Base-by-base conservation (phyloP, 2,797 vertebrate species). In the Pteronotus mesoamericanus region DNA sequence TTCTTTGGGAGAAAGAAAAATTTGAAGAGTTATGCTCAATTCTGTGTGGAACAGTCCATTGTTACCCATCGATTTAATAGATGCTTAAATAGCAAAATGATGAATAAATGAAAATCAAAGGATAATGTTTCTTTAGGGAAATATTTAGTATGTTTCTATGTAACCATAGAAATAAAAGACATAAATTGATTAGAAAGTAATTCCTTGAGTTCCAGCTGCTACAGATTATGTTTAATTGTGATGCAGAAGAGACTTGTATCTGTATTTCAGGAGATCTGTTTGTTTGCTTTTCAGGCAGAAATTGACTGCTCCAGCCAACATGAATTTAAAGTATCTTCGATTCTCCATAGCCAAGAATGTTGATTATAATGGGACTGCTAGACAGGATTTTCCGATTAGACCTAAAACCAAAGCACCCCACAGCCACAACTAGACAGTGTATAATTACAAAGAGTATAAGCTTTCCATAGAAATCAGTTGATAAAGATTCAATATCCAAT, bases 211-310 rank as follows among this genome's bases (percentile, higher is more conserved):
- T 88, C 18, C 19, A 78, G 29, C 53, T 94, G 12, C 29, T 57
- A 79, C 66, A 26, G 61, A 94, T 5, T 44, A 77, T 51, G 24
- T 94, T 92, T 72, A 92, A 89, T 89, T n/a, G 57, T 86, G 8
- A 66, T 48, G 10, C 68, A 86, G 22, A 69, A 77, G n/a, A 86
- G 19, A 57, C 42, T 66, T 24, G 1, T 71, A 89, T n/a, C 29
- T 55, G 4, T 86, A 89, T 95, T 89, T 80, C 46, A 68, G 59
- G 26, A 82, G 14, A 75, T 53, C 14, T 77, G 9, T 59, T 82
- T 86, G 77, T 89, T n/a, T n/a, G n/a, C n/a, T 61, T 59, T 92
- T 83, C 80, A 78, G 53, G 61, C 22, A 96, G 53, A 95, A 92
- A 86, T 68, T 71, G 86, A 90, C 34, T 69, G 5, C 9, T 83